phyloP scores from a whole-genome alignment of 1,140 invertebrate species.

The Lethocerus indicus region DNA sequence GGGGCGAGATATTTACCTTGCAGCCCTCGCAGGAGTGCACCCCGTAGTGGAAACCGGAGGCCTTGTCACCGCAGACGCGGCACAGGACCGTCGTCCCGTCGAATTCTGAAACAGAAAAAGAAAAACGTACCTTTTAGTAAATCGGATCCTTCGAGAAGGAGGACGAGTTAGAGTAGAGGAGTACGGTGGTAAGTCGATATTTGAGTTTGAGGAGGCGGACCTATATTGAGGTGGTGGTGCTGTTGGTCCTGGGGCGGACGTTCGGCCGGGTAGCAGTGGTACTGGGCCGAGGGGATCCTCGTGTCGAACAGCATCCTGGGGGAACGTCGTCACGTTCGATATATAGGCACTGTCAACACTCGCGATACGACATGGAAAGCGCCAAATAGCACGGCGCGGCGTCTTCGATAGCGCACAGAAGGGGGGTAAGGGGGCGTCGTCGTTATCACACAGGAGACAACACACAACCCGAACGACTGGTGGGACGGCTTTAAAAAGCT shows the following conservation, averaged over 20 bases:
- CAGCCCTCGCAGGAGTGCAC: conserved; percentile 99
- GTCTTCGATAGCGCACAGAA: not conserved
- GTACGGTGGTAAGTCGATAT: not conserved
- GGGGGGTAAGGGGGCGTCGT: not conserved
- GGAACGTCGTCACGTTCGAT: not conserved
- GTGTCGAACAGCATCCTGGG: conserved; percentile 8
- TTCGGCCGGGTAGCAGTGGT: conserved; percentile 9
- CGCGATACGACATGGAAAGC: not conserved
- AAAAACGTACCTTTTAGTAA: too few relatives aligned
- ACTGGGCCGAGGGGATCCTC: conserved; percentile 8
- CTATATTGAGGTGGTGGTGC: conserved; percentile 11
- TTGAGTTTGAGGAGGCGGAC: not conserved
- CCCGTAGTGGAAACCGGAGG: conserved; percentile 97
- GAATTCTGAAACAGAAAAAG: conserved; percentile 71
- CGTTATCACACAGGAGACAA: conserved; percentile 8
- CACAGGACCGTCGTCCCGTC: conserved; percentile 95
- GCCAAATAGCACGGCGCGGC: conserved; percentile 2
- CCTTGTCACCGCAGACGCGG: conserved; percentile 98
- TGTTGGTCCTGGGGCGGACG: conserved; percentile 8
- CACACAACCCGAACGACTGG: conserved; percentile 3
- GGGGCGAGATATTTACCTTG: conserved; percentile 61
- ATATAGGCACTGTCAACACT: not conserved
- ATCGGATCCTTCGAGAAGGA: not conserved
- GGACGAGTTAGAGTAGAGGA: not conserved
- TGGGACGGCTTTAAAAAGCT: too few relatives aligned